Base-by-base conservation (phyloP, 2,113 vertebrate genomes). In the Drymodes brunneopygia region DNA sequence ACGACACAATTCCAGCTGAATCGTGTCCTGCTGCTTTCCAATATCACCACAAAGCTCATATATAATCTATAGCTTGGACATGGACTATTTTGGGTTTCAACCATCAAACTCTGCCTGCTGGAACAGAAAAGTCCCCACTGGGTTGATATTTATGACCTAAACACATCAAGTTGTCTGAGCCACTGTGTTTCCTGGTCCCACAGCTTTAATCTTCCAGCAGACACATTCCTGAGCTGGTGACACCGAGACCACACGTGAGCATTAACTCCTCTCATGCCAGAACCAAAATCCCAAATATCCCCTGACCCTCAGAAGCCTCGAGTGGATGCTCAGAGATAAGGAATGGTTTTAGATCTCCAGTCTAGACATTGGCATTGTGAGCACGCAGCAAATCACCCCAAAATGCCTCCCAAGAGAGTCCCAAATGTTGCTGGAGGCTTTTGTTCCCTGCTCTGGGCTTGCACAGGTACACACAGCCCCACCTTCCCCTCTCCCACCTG, bases 351-450 rank as follows among this genome's bases (percentile, higher is more conserved):
- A 58, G 33, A 16, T 27, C 38, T 66, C 27, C 58, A n/a, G 45
- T 31, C 31, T 4, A 60, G 48, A 48, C 36, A 31, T 0, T 12
- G 2, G 1, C n/a, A 53, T 7, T 1, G 20, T 25, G 51, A 65
- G 9, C 25, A 25, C 0, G 7, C 60, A 85, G 48, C 44, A 81
- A 48, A 88, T 21, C 29, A 83, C 56, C 40, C 40, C 82, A 6
- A 33, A 44, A 45, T 4, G 27, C 54, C 77, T 66, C 90, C 80
- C 69, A 12, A 15, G n/a, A 23, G 58, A 60, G 42, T 42, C 42
- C 12, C 22, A 50, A 28, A 56, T 0, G 5, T 1, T 7, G n/a
- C 38, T 4, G 0, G 45, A 29, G 54, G 58, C 22, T 75, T 64
- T n/a, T 88, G 72, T 31, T 40, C 69, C 72, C 77, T 90, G 18